These are phyloP conservation scores for Hyla sarda DNA, from an alignment of 2,113 vertebrate species.

Conservation along the genomic window DNA sequence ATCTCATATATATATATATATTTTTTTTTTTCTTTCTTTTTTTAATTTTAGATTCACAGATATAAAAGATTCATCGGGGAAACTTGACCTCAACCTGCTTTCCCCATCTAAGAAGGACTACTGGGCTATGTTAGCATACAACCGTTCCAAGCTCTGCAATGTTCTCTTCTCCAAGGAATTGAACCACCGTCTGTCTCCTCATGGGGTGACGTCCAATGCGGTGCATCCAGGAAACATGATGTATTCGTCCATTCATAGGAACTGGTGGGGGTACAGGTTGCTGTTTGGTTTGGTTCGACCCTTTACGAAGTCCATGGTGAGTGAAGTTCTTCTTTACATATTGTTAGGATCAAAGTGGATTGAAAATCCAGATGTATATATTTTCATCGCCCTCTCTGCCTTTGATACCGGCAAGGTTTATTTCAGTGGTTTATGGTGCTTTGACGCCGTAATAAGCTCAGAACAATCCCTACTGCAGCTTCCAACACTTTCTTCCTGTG, in stretches of 20 bases:
- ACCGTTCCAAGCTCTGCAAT: constrained; percentile 95
- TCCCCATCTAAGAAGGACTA: constrained; percentile 87
- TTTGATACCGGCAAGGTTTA: neutral
- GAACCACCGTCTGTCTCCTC: constrained; percentile 86
- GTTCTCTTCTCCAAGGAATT: constrained; percentile 92
- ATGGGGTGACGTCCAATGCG: constrained; percentile 86
- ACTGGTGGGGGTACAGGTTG: constrained; percentile 93
- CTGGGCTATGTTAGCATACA: constrained; percentile 97
- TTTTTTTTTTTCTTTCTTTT: constrained; percentile 50
- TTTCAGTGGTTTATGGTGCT: constrained; percentile 30
- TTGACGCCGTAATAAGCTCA: neutral
- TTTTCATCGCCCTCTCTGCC: constrained; percentile 43
- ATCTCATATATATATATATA: neutral
- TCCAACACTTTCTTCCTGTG: neutral
- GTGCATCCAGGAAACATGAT: constrained; percentile 97
- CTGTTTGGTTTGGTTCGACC: constrained; percentile 90
- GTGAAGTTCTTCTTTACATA: constrained; percentile 55
- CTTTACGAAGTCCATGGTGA: constrained; percentile 98
- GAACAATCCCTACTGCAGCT: neutral
- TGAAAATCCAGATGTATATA: constrained; percentile 20
- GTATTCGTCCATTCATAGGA: constrained; percentile 87
- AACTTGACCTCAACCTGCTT: constrained; percentile 84
- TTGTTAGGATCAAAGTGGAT: neutral
- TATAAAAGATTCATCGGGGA: constrained; percentile 83
- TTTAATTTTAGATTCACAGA: constrained; percentile 84